Percentiles rank a stretch among this genome's conserved stretches.
Evolutionary conservation across 2,797 vertebrate species (phyloP).

Genomic region (Hoplostethus mediterraneus): DNA sequence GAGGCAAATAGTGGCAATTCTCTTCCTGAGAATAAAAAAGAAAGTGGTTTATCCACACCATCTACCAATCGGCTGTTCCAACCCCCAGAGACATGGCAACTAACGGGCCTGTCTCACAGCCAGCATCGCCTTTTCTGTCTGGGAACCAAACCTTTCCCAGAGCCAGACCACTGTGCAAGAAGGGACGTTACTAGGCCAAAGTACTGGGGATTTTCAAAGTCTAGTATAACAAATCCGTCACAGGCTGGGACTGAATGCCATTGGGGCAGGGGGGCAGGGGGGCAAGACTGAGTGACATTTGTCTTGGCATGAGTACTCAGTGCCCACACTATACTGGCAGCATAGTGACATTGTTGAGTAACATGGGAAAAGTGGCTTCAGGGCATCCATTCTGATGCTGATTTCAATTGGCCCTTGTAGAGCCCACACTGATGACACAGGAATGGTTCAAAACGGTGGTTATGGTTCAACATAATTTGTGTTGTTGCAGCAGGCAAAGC

Average conservation of each 20-base stretch:
- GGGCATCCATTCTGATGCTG: constrained; percentile 37
- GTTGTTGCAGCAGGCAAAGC: constrained; percentile 27
- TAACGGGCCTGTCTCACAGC: constrained; percentile 43
- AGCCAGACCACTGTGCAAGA: constrained; percentile 45
- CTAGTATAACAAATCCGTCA: constrained; percentile 65
- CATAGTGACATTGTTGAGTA: constrained; percentile 60
- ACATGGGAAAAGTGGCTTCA: constrained; percentile 69
- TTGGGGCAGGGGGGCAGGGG: constrained; percentile 28
- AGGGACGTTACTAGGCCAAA: constrained; percentile 20
- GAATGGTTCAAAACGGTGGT: constrained; percentile 17
- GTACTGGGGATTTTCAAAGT: constrained; percentile 56
- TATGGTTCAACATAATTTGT: no score
- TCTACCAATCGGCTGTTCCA: constrained; percentile 21
- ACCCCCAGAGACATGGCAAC: constrained; percentile 42
- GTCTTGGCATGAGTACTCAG: constrained; percentile 69
- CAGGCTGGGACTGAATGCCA: constrained; percentile 54
- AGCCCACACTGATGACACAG: constrained; percentile 31
- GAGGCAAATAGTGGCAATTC: constrained; percentile 23
- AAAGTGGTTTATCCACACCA: constrained; percentile 20
- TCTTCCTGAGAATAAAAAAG: constrained; percentile 6
- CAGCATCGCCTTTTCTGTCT: constrained; percentile 58
- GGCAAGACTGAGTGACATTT: constrained; percentile 75
- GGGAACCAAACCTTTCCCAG: constrained; percentile 84
- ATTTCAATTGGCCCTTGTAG: constrained; percentile 38
- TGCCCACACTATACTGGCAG: constrained; percentile 59